Evolutionary conservation across 1,140 invertebrate genomes (phyloP), one percentile per base, ranked within the genome.

Genomic region (Lepidostoma basale): DNA sequence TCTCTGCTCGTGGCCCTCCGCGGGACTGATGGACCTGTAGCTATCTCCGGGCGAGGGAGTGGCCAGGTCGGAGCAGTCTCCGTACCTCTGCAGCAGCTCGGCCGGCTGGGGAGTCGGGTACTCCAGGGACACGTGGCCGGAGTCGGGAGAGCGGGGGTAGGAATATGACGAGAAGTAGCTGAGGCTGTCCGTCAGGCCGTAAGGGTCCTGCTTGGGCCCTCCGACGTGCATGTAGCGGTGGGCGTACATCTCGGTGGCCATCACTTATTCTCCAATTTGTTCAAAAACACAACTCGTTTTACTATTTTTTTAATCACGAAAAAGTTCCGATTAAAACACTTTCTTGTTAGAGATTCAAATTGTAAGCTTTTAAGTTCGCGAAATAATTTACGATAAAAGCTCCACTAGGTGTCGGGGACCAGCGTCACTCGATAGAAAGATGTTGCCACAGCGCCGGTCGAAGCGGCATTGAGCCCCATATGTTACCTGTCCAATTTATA

Each of bases 141-240:
- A 83, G 65, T 83, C 82, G 6, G 82, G 82, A 3, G 82, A 83
- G 42, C 81, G 69, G 6, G 81, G 81, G 80, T 80, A 83, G n/a
- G 68, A 69, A 76, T 80, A 1, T 75, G 67, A 70, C 3, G 58
- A 44, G 62, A 68, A 68, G 47, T 68, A 70, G 1, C 22, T 39
- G 70, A 82, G 39, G 75, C 79, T 79, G 26, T 82, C 78, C 16
- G 23, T 59, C 26, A 80, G 78, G 25, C 69, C 74, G 47, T 80
- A 82, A 62, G 79, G 79, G 45, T 83, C 81, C 68, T 81, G 81
- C 39, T 82, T 81, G 23, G 76, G 54, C 18, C 39, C 58, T n/a
- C 67, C 45, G 26, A 67, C 71, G 69, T 82, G 83, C 3, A 79
- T 60, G 30, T 81, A 71, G 28, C 81, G 81, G 72, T 82, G 81